Evolutionary conservation across 2,888 invertebrate species (phyloP).

Genomic region (Hesperia comma): DNA sequence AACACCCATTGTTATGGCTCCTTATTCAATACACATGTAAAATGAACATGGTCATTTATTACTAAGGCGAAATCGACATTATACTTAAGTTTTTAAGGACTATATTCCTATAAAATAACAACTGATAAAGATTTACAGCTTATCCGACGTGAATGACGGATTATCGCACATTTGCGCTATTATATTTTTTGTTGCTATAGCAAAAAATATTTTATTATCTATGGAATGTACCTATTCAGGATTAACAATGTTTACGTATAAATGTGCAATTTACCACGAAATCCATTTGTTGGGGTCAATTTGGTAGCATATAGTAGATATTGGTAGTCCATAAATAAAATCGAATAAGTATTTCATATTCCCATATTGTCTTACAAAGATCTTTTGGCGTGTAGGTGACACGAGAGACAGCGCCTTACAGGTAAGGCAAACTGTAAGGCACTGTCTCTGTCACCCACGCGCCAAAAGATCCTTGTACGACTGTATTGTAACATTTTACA

Average conservation of each 20-base stretch:
- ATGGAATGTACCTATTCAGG: constrained; percentile 16
- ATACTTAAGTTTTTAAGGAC: background rate
- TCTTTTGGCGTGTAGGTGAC: too few relatives aligned
- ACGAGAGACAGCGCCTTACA: too few relatives aligned
- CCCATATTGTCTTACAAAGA: too few relatives aligned
- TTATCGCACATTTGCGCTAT: constrained; percentile 25
- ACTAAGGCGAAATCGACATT: background rate
- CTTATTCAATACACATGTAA: background rate
- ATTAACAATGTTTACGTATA: constrained; percentile 18
- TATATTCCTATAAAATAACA: background rate
- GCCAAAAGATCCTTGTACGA: too few relatives aligned
- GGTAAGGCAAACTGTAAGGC: too few relatives aligned
- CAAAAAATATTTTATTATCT: constrained; percentile 17
- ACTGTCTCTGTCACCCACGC: too few relatives aligned
- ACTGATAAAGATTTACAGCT: constrained; percentile 1
- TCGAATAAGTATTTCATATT: too few relatives aligned
- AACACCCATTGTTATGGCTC: background rate
- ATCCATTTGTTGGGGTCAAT: constrained; percentile 22
- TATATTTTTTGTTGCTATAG: constrained; percentile 1
- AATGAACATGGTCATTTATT: background rate
- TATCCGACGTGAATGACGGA: constrained; percentile 12
- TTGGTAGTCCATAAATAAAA: too few relatives aligned
- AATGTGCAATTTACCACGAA: constrained; percentile 24
- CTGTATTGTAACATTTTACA: too few relatives aligned
- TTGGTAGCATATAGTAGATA: background rate